Base-by-base conservation (phyloP, 2,113 vertebrate species). In the Corythaixoides concolor region DNA sequence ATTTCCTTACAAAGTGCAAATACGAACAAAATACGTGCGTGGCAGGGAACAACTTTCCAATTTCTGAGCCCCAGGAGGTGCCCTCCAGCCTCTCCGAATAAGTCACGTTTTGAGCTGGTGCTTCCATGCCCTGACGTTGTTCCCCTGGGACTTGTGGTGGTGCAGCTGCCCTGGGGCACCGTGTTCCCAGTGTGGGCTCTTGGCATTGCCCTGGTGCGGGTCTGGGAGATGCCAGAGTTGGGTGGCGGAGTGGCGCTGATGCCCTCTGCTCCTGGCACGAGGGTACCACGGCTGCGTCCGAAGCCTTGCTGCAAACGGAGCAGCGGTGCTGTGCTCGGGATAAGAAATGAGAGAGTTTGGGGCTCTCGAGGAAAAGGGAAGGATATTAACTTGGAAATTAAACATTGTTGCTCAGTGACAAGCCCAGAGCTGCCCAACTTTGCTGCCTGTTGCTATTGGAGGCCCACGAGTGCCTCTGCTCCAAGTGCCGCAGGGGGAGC, bases 21-120 rank as follows among this genome's bases (percentile, higher is more conserved):
- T 21, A 33, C 0, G 2, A 91, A 86, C 43, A 75, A 39, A 77
- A 58, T 3, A 2, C 2, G 0, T 0, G 1, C 12, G 30, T 14
- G 59, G 43, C 39, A 22, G 78, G 83, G 83, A 79, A 4, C 28
- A 49, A 1, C 56, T n/a, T 37, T 2, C 58, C 64, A 60, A 47
- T 56, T 0, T 13, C 16, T 10, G 70, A 96, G 74, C 60, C 52
- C 21, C 15, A 2, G 43, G 86, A 85, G 87, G 32, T 79, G 56
- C 67, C 35, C 47, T 85, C 47, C 47, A 26, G 35, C 41, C 60
- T 35, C 62, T 50, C 37, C 8, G 27, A 27, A 15, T 2, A 8
- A 1, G 8, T 41, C 50, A 22, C 19, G 3, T 55, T 93, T 62
- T n/a, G 39, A 87, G 67, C 53, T 27, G 75, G 23, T 88, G 82